Base-by-base conservation (phyloP, 2,113 vertebrate genomes). In the Centropristis striata region DNA sequence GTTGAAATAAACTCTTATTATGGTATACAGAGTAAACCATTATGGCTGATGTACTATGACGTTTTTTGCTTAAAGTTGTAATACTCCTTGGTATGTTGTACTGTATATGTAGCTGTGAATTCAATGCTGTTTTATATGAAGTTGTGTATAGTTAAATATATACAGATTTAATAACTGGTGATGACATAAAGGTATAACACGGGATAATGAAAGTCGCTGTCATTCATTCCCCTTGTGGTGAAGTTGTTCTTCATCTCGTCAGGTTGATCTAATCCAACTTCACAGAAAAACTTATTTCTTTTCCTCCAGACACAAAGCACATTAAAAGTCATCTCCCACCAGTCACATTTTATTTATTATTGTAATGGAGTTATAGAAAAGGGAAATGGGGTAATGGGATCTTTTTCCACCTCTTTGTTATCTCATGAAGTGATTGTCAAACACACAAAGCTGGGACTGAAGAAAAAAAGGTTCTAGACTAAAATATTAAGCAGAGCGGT, bases 401-500 rank as follows among this genome's bases (percentile, higher is more conserved):
- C 2, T 67, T 32, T 60, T 55, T 71, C 50, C 44, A 46, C 20
- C 57, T 50, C 73, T 32, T 4, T 51, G 51, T 71, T 75, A 63
- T 71, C 12, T 75, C 58, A 53, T 55, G 13, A 83, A 55, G 23
- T 27, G 8, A 73, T 39, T 86, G 60, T 81, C 57, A 78, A 44
- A 63, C 71, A 70, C 44, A 78, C 60, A 85, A 63, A 58, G 64
- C 73, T 32, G 8, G 23, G 14, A 54, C 49, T 15, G 39, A 78
- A 60, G 49, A 20, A 44, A 50, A 27, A 25, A 47, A 58, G 65
- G 50, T n/a, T 47, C 32, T 28, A 66, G 77, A 49, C 14, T 53
- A 16, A 64, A 81, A 70, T 46, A 86, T 75, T 66, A 71, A 88
- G 12, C 75, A 39, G 77, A 83, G 86, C 65, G 15, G 60, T 77